phyloP scores from a whole-genome alignment of 2,797 vertebrate species.

The Macrochelys suwanniensis region DNA sequence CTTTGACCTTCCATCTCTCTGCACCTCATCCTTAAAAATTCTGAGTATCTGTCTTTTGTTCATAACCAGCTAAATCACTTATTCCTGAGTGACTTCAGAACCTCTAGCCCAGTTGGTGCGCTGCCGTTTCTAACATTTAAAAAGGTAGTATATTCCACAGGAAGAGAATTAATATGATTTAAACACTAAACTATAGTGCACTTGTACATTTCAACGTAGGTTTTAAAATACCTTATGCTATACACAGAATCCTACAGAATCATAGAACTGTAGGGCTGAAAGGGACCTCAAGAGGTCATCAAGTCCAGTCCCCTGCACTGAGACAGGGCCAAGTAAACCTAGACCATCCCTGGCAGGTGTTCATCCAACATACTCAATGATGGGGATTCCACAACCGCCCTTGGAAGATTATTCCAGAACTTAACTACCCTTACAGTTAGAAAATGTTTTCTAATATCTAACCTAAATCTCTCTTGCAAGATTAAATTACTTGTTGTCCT shows the following conservation, averaged over 20 bases:
- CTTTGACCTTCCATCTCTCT: neutral
- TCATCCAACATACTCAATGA: neutral
- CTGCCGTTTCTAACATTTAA: rapidly evolving
- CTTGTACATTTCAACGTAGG: rapidly evolving
- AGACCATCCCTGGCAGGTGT: neutral
- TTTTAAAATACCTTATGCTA: rapidly evolving
- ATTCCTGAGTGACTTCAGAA: neutral
- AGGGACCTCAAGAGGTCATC: too few relatives aligned
- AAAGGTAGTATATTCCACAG: rapidly evolving
- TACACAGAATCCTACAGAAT: rapidly evolving
- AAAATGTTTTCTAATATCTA: neutral
- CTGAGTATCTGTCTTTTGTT: neutral
- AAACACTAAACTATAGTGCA: rapidly evolving
- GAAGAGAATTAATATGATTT: rapidly evolving
- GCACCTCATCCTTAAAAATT: neutral
- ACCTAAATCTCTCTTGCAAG: neutral
- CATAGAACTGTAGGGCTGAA: too few relatives aligned
- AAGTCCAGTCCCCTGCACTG: too few relatives aligned
- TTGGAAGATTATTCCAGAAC: neutral
- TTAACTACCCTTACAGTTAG: neutral
- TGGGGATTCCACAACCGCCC: neutral
- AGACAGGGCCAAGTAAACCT: neutral
- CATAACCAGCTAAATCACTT: neutral
- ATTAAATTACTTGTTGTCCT: neutral
- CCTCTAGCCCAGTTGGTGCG: rapidly evolving